Conservation (phyloP, 2,888 invertebrate species). For the Callyntrura sp. region DNA sequence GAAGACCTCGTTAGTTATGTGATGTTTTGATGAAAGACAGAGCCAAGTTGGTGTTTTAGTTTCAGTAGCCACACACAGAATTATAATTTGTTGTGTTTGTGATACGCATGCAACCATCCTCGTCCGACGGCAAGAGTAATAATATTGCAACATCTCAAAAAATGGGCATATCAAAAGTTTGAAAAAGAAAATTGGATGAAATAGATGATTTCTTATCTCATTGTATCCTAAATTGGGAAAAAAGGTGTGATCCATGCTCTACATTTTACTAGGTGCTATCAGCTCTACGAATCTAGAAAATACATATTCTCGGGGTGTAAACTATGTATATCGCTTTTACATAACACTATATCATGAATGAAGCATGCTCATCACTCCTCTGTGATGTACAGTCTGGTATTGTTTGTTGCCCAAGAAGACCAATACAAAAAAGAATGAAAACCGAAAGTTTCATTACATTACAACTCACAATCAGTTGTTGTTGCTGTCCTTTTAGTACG, state of each 20-base stretch:
- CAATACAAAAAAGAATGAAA: constrained; percentile 1
- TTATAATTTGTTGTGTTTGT: not conserved
- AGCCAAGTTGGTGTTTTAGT: not conserved
- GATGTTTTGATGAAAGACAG: not conserved
- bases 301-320: constrained; percentile 49
- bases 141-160: constrained; percentile 28
- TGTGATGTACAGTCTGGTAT: not conserved
- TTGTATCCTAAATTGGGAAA: constrained; percentile 67
- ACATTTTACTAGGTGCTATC: constrained; percentile 63
- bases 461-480: too few relatives aligned
- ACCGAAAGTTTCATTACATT: not conserved
- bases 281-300: constrained; percentile 49
- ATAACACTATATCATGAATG: constrained; percentile 23
- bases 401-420: constrained; percentile 4
- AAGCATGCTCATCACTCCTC: constrained; percentile 14
- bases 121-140: constrained; percentile 1
- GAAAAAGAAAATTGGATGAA: constrained; percentile 69
- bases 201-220: constrained; percentile 60
- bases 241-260: constrained; percentile 71
- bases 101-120: not conserved
- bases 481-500: not conserved
- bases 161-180: constrained; percentile 33
- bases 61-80: constrained; percentile 14
- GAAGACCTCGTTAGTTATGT: constrained; percentile 11
- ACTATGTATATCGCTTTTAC: constrained; percentile 36